Evolutionary conservation across 2,113 vertebrate species (phyloP), one percentile per base, ranked within the genome.

Genomic region (Spermophilus dauricus): DNA sequence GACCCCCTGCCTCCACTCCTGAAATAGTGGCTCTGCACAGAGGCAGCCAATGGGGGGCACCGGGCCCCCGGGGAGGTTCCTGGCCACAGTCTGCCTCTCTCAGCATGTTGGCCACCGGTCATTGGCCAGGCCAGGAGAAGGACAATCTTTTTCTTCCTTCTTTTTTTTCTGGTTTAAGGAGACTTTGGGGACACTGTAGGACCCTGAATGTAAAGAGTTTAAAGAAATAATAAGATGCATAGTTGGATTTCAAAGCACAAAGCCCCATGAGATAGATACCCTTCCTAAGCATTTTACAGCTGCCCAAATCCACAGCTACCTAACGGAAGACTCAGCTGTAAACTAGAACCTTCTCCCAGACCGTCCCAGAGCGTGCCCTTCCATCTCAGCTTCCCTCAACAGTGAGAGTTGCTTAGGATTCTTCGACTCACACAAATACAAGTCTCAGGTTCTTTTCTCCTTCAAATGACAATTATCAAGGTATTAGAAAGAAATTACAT

Each of bases 1-100:
- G 58, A 10, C 48, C 53, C 13, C 42, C 24, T 28, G 14, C n/a
- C 45, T 0, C n/a, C 34, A 6, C n/a, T 76, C 12, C 0, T 30
- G 61, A 48, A 42, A 48, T 1, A 5, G 11, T 1, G n/a, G 51
- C 10, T 32, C 1, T 51, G 48, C 73, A 13, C 14, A 70, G 42
- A 32, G 76, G 32, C 4, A 16, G 4, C 83, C 56, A 73, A 32
- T 0, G 0, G 48, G 0, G 1, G 22, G 0, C 3, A 51, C 9
- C 3, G 5, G 32, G 14, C 18, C 26, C 1, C 16, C 5, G 8
- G 5, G 11, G 5, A 67, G 37, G 4, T 10, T 26, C 34, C 45
- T 30, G 51, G 4, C 28, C 0, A 1, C 3, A 1, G 7, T 8
- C 56, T 13, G 37, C 0, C 0, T 5, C 63, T 51, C 39, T 17